Evolutionary conservation across 1,140 invertebrate species (phyloP).

Genomic region (Triops cancriformis): DNA sequence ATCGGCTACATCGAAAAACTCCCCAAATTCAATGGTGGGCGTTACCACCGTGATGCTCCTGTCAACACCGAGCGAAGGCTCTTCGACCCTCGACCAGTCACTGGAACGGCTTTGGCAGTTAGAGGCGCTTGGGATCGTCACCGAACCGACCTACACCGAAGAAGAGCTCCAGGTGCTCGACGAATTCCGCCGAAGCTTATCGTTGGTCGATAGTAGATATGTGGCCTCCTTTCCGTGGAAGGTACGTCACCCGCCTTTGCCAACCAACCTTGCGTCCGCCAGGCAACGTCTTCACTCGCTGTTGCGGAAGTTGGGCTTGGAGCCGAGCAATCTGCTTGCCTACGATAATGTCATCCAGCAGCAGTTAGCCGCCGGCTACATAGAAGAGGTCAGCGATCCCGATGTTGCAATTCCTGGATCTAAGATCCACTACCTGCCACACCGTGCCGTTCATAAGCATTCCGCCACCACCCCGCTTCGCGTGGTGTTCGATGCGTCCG

Average conservation of each 20-base stretch:
- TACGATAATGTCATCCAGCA: too few species aligned
- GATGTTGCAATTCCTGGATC: background rate
- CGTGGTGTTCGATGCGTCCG: too few species aligned
- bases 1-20: background rate
- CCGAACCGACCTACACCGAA: too few species aligned
- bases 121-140: too few species aligned
- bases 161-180: too few species aligned
- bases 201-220: too few species aligned
- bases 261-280: background rate
- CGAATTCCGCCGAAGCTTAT: too few species aligned
- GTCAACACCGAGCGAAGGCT: too few species aligned
- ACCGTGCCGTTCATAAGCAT: background rate
- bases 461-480: background rate
- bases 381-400: background rate
- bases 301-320: background rate
- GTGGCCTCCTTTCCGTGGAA: too few species aligned
- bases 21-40: too few species aligned
- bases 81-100: background rate
- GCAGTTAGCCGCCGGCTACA: background rate
- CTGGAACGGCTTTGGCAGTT: background rate
- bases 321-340: too few species aligned
- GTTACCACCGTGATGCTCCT: too few species aligned
- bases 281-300: background rate
- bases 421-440: background rate
- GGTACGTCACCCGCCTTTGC: background rate